Base-by-base conservation (phyloP, 2,888 invertebrate genomes). In the Metopia argyrocephala region DNA sequence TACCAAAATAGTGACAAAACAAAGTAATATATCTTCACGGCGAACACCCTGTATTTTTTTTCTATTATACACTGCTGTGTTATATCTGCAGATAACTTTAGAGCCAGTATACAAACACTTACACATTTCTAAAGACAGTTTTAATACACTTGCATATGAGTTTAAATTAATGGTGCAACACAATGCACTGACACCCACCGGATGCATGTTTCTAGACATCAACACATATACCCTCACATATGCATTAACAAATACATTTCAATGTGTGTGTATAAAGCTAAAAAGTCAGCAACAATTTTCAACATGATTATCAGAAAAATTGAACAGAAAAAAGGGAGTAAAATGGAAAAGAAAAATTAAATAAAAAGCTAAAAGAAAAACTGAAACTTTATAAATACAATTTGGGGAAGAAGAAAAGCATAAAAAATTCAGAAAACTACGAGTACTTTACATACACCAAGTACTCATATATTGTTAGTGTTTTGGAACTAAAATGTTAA, bases 271-370 rank as follows among this genome's bases (percentile, higher is more conserved):
- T 48, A 56, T 45, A 28, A 64, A 74, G 69, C 23, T 65, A 78
- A 74, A 74, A 79, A 79, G 71, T 76, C 71, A 71, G 66, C 70
- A 71, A 71, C 69, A 69, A 52, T 75, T 59, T 75, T 69, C 12
- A 57, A 69, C 79, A 64, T 75, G 69, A 69, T 69, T 79, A 74
- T 74, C 74, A 69, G 69, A n/a, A 20, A 59, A 59, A 38, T 25
- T 25, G 38, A 38, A 4, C 15, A 38, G 15, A 38, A 38, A 38
- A 1, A 12, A 38, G 15, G 12, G 6, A 12, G 12, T 1, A 31
- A 12, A 31, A 12, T 12, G 31, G 12, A 15, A 38, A 15, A 31
- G 12, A 2, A 5, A 31, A 3, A 31, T 9, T 3, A 38, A 38
- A 9, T 12, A 38, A 38, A 38, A 38, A 38, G 9, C 15, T 12